Evolutionary conservation across 1,140 invertebrate genomes (phyloP).

Genomic region (Temnothorax longispinosus): DNA sequence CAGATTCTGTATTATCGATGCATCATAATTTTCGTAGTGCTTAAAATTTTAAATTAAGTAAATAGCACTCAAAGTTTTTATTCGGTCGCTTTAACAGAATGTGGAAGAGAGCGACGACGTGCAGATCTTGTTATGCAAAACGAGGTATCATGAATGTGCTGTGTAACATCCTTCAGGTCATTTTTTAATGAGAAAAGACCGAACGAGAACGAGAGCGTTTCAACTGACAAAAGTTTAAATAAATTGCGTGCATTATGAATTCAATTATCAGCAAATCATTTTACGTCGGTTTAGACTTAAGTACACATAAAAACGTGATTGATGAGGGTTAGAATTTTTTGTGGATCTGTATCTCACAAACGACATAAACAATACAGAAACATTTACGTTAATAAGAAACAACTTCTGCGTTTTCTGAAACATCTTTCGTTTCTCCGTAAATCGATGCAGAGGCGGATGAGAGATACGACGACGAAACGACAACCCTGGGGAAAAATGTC

Average conservation of each 20-base stretch:
- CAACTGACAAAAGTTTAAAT: not conserved
- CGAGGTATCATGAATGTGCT: not conserved
- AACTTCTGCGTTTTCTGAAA: slow-evolving; percentile 21
- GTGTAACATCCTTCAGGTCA: not conserved
- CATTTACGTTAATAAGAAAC: not conserved
- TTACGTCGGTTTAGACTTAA: not conserved
- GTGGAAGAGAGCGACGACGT: not conserved
- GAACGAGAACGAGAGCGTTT: not conserved
- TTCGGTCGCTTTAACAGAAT: not conserved
- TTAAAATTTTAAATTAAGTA: not conserved
- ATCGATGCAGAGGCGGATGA: slow-evolving; percentile 44
- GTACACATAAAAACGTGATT: not conserved
- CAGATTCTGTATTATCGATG: not conserved
- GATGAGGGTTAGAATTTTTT: too few species aligned
- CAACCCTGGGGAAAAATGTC: slow-evolving; percentile 53
- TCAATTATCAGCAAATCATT: not conserved
- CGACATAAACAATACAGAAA: not conserved
- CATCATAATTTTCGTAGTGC: not conserved
- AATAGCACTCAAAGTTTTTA: not conserved
- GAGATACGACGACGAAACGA: slow-evolving; percentile 43
- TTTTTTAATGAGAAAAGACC: not conserved
- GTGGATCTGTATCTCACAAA: not conserved
- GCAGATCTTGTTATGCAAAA: not conserved
- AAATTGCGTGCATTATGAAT: not conserved
- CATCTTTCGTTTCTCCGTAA: slow-evolving; percentile 31